These are phyloP conservation scores for Drosophila setifemur DNA, from an alignment of 1,140 invertebrate genomes.

Conservation along the genomic window DNA sequence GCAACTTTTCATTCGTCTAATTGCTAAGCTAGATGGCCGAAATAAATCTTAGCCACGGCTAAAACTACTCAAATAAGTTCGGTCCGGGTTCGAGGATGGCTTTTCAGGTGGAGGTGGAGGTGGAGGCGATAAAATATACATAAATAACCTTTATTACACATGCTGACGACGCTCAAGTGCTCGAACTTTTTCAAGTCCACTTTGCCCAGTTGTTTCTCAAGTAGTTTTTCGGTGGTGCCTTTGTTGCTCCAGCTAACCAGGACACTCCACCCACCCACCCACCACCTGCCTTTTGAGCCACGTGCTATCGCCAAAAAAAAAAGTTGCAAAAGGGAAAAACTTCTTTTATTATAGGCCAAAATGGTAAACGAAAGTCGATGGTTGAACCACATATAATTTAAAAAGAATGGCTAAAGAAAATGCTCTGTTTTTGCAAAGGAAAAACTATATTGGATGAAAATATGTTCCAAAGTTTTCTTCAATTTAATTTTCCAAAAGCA, in stretches of 20 bases:
- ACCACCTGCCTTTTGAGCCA: constrained; percentile 1
- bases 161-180: constrained; percentile 76
- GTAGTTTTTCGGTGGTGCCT: constrained; percentile 54
- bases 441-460: no score
- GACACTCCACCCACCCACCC: not conserved
- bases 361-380: constrained; percentile 19
- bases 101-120: constrained; percentile 10
- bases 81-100: not conserved
- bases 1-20: constrained; percentile 71
- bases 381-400: constrained; percentile 6
- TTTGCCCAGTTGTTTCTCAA: constrained; percentile 75
- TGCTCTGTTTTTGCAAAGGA: not conserved
- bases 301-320: constrained; percentile 11
- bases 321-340: constrained; percentile 13
- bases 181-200: constrained; percentile 79
- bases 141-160: constrained; percentile 81
- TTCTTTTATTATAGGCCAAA: constrained; percentile 40
- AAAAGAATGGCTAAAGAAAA: constrained; percentile 1
- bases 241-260: constrained; percentile 21
- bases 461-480: no score
- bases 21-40: constrained; percentile 62
- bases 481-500: no score
- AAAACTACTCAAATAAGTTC: constrained; percentile 62
- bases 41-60: constrained; percentile 61
- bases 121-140: constrained; percentile 71